phyloP scores from a whole-genome alignment of 2,113 vertebrate genomes.

The Anhinga anhinga region DNA sequence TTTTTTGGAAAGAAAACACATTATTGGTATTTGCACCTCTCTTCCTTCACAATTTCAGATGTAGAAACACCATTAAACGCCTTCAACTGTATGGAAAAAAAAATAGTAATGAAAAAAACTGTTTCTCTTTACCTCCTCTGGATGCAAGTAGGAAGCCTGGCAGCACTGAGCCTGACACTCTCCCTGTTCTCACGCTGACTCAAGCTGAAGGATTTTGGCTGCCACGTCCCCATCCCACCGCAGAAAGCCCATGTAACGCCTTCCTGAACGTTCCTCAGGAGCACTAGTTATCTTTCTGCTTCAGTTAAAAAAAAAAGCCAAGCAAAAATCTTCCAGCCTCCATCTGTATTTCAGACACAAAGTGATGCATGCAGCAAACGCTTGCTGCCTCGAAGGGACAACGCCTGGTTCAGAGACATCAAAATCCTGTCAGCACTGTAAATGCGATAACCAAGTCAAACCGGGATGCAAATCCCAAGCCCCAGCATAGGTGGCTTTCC shows the following conservation, averaged over 20 bases:
- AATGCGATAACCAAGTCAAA: constrained; percentile 15
- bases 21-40: not conserved
- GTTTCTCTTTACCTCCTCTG: not conserved
- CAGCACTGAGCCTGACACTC: not conserved
- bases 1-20: not conserved
- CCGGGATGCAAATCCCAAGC: not conserved
- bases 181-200: not conserved
- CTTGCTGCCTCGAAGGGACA: not conserved
- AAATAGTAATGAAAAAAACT: not conserved
- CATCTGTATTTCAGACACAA: not conserved
- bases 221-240: not conserved
- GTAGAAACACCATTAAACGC: not conserved
- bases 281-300: not conserved
- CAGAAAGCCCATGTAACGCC: not conserved
- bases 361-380: constrained; percentile 1
- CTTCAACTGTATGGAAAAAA: not conserved
- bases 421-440: not conserved
- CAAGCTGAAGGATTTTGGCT: not conserved
- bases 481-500: not conserved
- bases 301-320: not conserved
- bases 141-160: not conserved
- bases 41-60: not conserved
- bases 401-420: constrained; percentile 24
- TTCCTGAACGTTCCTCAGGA: not conserved
- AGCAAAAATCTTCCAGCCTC: not conserved